Base-by-base conservation (phyloP, 2,888 invertebrate species). In the Eupelmus urozonus region DNA sequence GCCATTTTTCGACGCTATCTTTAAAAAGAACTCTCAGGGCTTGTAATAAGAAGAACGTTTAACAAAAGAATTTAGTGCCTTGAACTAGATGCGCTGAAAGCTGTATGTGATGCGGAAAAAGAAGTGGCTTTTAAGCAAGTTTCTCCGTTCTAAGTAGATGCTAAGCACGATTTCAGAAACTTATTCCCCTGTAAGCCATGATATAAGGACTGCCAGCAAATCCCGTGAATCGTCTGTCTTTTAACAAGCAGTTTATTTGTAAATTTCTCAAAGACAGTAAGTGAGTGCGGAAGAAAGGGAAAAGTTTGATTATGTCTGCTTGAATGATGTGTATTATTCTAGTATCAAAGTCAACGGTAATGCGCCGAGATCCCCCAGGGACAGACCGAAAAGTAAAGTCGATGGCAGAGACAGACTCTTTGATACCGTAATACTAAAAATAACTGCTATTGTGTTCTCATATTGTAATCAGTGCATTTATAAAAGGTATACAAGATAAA, bases 181-280 rank as follows among this genome's bases (percentile, higher is more conserved):
- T 34, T 49, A 65, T 73, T 73, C 63, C 29, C 57, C 45, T 57
- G 42, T 45, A 73, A 63, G 29, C 57, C 57, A n/a, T 25, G 42
- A 45, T 23, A 45, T 40, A 40, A 23, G 23, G 42, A 63, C 40
- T 62, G 53, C 49, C 34, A 34, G 49, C 49, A 62, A 34, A 63
- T 20, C 45, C 42, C 63, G 45, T 42, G 63, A 63, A 63, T 45
- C 42, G 42, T 63, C 42, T 42, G 23, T 42, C 40, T 40, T 63
- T 42, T 42, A 63, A 23, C 40, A 16, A 45, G 20, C 18, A 40
- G 60, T 60, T 60, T 34, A 60, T 60, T 60, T 40, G 40, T 20
- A 20, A 42, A 34, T 59, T n/a, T 34, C 1, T n/a, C n/a, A n/a
- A n/a, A n/a, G n/a, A n/a, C n/a, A n/a, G 3, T 5, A 34, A 34